A percentile compares a stretch with the other conserved stretches of the same genome.
Evolutionary conservation across 2,113 vertebrate genomes (phyloP).

Genomic region (Canis aureus): DNA sequence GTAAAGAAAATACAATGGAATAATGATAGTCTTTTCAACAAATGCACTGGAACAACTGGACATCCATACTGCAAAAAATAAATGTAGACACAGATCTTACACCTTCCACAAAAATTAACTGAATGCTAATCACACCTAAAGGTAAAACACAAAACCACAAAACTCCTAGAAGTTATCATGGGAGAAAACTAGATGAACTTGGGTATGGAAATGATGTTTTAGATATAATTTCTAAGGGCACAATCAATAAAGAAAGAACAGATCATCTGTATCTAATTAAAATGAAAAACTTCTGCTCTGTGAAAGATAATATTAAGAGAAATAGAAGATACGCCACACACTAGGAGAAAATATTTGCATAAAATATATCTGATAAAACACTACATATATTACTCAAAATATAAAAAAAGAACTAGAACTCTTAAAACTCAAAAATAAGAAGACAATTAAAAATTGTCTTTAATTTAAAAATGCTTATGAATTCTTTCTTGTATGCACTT

Average conservation of each 20-base stretch:
- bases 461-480: too few species aligned
- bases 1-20: not conserved
- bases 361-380: not conserved
- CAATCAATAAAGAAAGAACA: not conserved
- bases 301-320: not conserved
- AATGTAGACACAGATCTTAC: not conserved
- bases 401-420: not conserved
- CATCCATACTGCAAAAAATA: not conserved
- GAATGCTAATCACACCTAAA: not conserved
- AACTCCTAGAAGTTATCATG: not conserved
- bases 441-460: too few species aligned
- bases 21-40: not conserved
- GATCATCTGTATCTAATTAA: not conserved
- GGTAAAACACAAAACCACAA: not conserved
- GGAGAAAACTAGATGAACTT: not conserved
- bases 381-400: not conserved
- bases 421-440: not conserved
- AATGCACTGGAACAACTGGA: not conserved
- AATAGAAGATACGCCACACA: not conserved
- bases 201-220: not conserved
- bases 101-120: not conserved
- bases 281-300: not conserved
- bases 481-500: too few species aligned
- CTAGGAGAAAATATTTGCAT: not conserved
- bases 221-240: not conserved